Evolutionary conservation across 2,888 invertebrate species (phyloP).

Genomic region (Scaptomyza polygonia): DNA sequence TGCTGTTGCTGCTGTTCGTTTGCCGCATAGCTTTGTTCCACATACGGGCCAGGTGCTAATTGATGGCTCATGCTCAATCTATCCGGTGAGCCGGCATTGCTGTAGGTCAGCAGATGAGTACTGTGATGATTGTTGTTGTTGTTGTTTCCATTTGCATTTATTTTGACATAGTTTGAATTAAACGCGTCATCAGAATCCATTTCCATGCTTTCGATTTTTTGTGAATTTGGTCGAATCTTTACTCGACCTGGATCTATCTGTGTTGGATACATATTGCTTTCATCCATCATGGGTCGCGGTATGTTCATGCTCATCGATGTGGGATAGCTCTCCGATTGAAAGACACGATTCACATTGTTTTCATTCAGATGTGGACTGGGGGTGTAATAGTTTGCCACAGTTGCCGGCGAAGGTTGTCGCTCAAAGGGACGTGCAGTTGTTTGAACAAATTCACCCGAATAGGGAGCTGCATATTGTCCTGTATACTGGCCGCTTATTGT

Average conservation of each 20-base stretch:
- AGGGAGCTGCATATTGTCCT: conserved; percentile 64
- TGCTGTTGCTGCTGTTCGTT: conserved; percentile 34
- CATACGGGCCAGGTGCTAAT: conserved; percentile 65
- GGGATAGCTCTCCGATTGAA: conserved; percentile 77
- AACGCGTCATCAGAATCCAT: conserved; percentile 58
- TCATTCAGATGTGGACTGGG: conserved; percentile 82
- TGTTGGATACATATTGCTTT: conserved; percentile 58
- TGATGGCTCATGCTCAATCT: conserved; percentile 60
- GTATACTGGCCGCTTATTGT: conserved; percentile 58
- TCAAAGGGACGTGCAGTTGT: conserved; percentile 67
- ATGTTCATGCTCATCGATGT: conserved; percentile 48
- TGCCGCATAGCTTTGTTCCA: conserved; percentile 54
- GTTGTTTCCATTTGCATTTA: conserved; percentile 51
- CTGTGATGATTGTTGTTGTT: conserved; percentile 26
- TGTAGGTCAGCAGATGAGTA: conserved; percentile 69
- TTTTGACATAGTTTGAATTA: conserved; percentile 56
- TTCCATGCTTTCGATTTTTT: conserved; percentile 81
- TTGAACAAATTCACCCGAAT: conserved; percentile 57
- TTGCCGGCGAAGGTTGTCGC: conserved; percentile 68
- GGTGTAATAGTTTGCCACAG: conserved; percentile 77
- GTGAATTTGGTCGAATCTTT: conserved; percentile 81
- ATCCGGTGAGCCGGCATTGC: conserved; percentile 43
- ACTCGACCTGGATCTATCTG: conserved; percentile 71
- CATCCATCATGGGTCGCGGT: conserved; percentile 60
- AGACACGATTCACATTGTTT: conserved; percentile 80